Conservation (phyloP, 2,888 invertebrate species). For the Pollenia angustigena region DNA sequence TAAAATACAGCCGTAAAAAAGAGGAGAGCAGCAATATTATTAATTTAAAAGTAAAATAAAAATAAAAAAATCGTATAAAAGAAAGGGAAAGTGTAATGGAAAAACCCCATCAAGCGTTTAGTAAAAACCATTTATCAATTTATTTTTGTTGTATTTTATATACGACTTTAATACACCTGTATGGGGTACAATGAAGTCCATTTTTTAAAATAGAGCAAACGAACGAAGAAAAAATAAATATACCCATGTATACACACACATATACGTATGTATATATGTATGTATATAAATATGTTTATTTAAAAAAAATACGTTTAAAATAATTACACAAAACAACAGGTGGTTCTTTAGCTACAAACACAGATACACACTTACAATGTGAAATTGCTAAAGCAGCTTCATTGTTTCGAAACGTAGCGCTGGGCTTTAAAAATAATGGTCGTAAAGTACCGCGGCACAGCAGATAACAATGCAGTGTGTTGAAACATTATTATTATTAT, state of each 20-base stretch:
- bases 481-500: slow-evolving; percentile 73
- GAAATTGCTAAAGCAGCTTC: slow-evolving; percentile 46
- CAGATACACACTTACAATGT: slow-evolving; percentile 38
- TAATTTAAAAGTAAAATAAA: slow-evolving; percentile 29
- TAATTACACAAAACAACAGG: slow-evolving; percentile 72
- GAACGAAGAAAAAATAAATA: not conserved
- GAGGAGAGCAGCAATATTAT: slow-evolving; percentile 14
- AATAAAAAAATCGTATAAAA: not conserved
- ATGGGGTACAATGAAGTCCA: slow-evolving; percentile 40
- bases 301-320: slow-evolving; percentile 57
- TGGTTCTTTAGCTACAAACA: slow-evolving; percentile 56
- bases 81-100: slow-evolving; percentile 63
- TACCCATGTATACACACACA: too few relatives aligned
- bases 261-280: too few relatives aligned
- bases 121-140: slow-evolving; percentile 66
- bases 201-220: slow-evolving; percentile 42
- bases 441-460: slow-evolving; percentile 54
- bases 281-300: not conserved
- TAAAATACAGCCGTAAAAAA: not conserved
- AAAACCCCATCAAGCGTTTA: slow-evolving; percentile 65
- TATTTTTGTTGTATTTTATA: slow-evolving; percentile 28
- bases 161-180: slow-evolving; percentile 52
- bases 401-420: slow-evolving; percentile 44
- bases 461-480: slow-evolving; percentile 58
- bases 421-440: slow-evolving; percentile 68